A percentile compares a stretch with the other conserved stretches of the same genome.
Conservation (phyloP, 2,888 invertebrate genomes). For the Eubasilissa splendida region DNA sequence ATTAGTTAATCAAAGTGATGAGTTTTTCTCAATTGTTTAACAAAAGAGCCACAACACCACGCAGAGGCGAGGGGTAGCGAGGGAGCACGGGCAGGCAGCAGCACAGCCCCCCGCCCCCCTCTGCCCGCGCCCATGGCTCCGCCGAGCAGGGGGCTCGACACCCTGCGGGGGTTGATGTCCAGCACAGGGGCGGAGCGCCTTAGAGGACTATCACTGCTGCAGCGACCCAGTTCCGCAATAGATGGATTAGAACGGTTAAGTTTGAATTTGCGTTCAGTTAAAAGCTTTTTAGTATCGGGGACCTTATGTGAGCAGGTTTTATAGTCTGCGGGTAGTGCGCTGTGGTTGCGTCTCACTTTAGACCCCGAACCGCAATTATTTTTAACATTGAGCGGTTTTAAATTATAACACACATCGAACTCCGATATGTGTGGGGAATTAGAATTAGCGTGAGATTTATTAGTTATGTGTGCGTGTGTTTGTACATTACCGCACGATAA, state of each 20-base stretch:
- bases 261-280: conserved; percentile 67
- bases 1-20: conserved; percentile 79
- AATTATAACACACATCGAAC: conserved; percentile 62
- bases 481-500: conserved; percentile 81
- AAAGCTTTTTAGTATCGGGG: conserved; percentile 66
- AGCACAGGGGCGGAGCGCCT: conserved; percentile 55
- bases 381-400: conserved; percentile 58
- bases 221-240: conserved; percentile 64
- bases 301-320: conserved; percentile 62
- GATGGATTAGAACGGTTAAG: conserved; percentile 71
- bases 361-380: conserved; percentile 57
- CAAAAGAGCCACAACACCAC: conserved; percentile 87
- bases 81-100: conserved; percentile 60
- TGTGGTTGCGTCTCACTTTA: conserved; percentile 71
- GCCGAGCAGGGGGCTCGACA: conserved; percentile 53
- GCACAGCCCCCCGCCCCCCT: conserved; percentile 58
- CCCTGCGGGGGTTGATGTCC: conserved; percentile 48
- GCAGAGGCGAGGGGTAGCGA: conserved; percentile 72
- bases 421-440: conserved; percentile 67
- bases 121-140: conserved; percentile 37
- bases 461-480: conserved; percentile 77
- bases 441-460: conserved; percentile 69
- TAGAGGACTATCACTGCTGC: conserved; percentile 55
- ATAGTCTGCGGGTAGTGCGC: conserved; percentile 70
- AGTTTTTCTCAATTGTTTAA: conserved; percentile 83